Conservation (phyloP, 2,797 vertebrate species). For the Amblyopsis hoosieri region DNA sequence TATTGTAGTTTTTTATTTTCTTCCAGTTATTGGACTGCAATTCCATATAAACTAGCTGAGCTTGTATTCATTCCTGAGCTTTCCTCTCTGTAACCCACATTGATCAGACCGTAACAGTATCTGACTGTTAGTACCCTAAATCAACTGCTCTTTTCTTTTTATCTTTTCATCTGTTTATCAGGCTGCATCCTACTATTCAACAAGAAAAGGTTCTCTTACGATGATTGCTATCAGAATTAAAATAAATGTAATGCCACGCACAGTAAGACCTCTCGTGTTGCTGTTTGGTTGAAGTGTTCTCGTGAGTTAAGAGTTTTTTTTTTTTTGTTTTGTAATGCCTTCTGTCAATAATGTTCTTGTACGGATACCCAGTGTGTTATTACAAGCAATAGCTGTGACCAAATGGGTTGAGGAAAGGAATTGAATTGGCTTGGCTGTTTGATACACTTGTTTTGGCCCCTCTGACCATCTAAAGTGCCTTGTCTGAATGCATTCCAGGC, state of each 20-base stretch:
- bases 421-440: conserved; percentile 62
- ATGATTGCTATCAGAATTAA: conserved; percentile 34
- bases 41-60: conserved; percentile 82
- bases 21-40: conserved; percentile 93
- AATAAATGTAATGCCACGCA: conserved; percentile 19
- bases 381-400: conserved; percentile 77
- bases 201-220: conserved; percentile 6
- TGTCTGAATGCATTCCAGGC: conserved; percentile 93
- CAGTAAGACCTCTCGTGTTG: conserved; percentile 13
- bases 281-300: conserved; percentile 25
- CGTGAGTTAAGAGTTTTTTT: conserved; percentile 9
- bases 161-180: background rate
- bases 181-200: too few relatives aligned
- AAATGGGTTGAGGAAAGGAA: conserved; percentile 71
- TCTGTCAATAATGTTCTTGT: conserved; percentile 28
- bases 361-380: conserved; percentile 51
- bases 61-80: conserved; percentile 65
- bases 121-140: conserved; percentile 55
- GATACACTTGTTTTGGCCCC: conserved; percentile 72
- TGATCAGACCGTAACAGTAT: conserved; percentile 57
- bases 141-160: conserved; percentile 5
- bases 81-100: conserved; percentile 17
- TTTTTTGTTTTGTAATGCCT: conserved; percentile 11
- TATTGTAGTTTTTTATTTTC: conserved; percentile 86
- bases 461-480: conserved; percentile 86